Conservation (phyloP, 2,113 vertebrate species). For the Trematomus loennbergii region DNA sequence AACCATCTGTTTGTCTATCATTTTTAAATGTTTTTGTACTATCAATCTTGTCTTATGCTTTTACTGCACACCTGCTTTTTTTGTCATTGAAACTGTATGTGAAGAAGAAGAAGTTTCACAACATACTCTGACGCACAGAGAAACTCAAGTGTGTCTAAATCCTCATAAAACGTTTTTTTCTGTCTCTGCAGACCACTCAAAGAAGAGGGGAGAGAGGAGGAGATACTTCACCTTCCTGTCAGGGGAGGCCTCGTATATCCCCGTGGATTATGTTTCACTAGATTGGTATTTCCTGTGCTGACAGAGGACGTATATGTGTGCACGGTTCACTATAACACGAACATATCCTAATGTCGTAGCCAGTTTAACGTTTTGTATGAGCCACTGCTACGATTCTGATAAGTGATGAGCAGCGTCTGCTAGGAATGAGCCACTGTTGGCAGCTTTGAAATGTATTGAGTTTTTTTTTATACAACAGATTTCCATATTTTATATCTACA, state of each 20-base stretch:
- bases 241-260: conserved; percentile 32
- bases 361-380: conserved; percentile 25
- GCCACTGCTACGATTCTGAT: conserved; percentile 21
- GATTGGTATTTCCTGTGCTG: conserved; percentile 53
- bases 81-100: too few species aligned
- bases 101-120: too few species aligned
- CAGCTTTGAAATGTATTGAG: conserved; percentile 65
- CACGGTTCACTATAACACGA: conserved; percentile 7
- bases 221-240: conserved; percentile 10
- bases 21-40: too few species aligned
- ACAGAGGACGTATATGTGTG: conserved; percentile 41
- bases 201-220: conserved; percentile 16
- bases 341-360: conserved; percentile 30
- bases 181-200: conserved; percentile 34
- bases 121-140: too few species aligned
- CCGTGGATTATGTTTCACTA: conserved; percentile 34
- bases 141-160: neutral
- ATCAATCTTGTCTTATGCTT: too few species aligned
- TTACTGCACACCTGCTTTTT: too few species aligned
- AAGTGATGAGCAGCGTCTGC: conserved; percentile 39
- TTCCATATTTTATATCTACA: conserved; percentile 60
- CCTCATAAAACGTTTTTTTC: neutral
- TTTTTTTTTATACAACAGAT: conserved; percentile 35
- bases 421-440: conserved; percentile 67
- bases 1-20: too few species aligned